These are phyloP conservation scores for Caenorhabditis brenneri DNA, from an alignment of 1,140 invertebrate genomes.

Conservation along the genomic window DNA sequence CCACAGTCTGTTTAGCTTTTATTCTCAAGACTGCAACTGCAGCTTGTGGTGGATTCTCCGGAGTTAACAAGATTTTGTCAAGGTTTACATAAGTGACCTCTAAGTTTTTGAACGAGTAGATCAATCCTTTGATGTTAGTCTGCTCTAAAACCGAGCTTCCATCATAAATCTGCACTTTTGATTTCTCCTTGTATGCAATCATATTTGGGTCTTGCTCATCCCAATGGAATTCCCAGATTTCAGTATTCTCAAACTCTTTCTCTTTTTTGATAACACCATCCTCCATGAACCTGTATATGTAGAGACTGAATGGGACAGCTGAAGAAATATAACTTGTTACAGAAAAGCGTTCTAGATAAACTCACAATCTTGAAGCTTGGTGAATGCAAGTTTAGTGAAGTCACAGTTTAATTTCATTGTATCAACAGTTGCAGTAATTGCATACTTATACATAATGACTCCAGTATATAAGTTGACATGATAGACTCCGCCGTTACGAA, in stretches of 20 bases:
- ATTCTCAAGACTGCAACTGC: neutral
- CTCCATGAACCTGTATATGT: too few species aligned
- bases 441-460: neutral
- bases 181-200: neutral
- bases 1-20: neutral
- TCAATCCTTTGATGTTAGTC: neutral
- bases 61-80: neutral
- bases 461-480: neutral
- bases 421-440: neutral
- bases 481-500: neutral
- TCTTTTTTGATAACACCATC: too few species aligned
- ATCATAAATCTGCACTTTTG: neutral
- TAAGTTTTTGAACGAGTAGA: neutral
- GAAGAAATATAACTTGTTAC: too few species aligned
- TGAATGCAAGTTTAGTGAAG: neutral
- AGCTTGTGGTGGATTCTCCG: neutral
- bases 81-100: neutral
- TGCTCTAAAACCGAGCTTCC: neutral
- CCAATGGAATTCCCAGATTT: neutral
- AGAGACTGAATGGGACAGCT: too few species aligned
- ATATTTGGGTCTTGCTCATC: neutral
- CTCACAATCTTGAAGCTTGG: neutral
- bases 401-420: conserved; percentile 6
- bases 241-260: too few species aligned
- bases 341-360: too few species aligned